Conservation (phyloP, 2,113 vertebrate species). For the Perognathus longimembris region DNA sequence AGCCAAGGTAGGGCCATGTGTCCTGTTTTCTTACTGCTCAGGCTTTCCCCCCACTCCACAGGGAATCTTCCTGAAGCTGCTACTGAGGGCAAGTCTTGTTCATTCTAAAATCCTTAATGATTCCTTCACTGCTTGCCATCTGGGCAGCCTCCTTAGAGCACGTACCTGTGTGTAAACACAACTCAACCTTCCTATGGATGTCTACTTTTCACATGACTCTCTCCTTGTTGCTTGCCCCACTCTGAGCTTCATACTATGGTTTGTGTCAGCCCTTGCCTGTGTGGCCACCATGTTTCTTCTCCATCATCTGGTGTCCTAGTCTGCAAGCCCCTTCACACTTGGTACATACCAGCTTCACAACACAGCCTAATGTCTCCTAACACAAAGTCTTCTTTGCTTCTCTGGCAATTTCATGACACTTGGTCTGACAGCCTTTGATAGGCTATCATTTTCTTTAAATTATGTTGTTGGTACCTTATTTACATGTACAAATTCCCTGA, state of each 20-base stretch:
- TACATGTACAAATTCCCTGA: background rate
- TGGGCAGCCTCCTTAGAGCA: background rate
- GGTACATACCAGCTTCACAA: background rate
- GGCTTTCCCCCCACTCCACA: rapidly evolving
- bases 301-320: background rate
- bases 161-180: background rate
- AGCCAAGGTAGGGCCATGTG: slow-evolving; percentile 89
- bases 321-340: background rate
- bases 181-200: background rate
- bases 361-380: background rate
- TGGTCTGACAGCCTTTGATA: background rate
- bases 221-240: background rate
- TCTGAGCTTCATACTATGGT: background rate
- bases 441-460: background rate
- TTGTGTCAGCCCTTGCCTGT: background rate
- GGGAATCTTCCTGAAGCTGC: background rate
- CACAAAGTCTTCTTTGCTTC: background rate
- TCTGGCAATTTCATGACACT: background rate
- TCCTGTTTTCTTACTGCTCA: background rate
- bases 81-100: background rate
- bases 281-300: background rate
- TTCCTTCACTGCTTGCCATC: background rate
- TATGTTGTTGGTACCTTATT: background rate
- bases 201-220: background rate
- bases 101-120: background rate